phyloP scores from a whole-genome alignment of 37 sponge, comb jelly and placozoan species.

The Ephydatia muelleri region DNA sequence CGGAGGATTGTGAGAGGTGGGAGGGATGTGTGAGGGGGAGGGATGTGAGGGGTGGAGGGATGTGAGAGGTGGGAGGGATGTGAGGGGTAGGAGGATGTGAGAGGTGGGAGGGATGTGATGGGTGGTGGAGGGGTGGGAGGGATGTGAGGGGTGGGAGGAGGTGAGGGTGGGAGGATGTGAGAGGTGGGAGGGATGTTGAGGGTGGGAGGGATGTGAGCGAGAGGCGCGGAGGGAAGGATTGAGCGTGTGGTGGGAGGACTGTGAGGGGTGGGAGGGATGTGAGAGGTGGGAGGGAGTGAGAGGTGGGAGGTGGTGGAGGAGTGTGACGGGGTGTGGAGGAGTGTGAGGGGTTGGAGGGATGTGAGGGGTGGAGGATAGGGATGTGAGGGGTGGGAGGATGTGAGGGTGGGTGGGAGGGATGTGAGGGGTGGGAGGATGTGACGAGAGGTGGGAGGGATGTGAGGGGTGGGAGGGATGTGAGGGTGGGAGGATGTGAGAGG shows the following conservation, averaged over 20 bases:
- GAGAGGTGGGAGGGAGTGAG: not conserved
- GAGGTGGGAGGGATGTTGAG: slow-evolving; percentile 13
- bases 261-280: not conserved
- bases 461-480: not conserved
- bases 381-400: not conserved
- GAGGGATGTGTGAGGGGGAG: too few relatives aligned
- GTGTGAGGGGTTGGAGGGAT: not conserved
- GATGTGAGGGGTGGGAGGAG: not conserved
- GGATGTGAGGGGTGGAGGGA: too few relatives aligned
- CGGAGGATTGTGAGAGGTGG: not conserved
- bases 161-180: not conserved
- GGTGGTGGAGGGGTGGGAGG: not conserved
- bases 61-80: not conserved
- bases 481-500: not conserved
- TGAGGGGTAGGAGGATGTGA: not conserved
- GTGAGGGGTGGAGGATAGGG: not conserved
- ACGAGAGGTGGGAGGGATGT: not conserved
- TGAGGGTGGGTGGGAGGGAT: not conserved
- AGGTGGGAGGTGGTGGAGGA: not conserved
- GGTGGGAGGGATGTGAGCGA: not conserved
- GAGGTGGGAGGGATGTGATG: not conserved
- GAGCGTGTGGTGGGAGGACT: slow-evolving; percentile 9
- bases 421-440: not conserved
- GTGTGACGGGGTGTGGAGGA: not conserved
- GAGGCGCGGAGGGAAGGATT: not conserved